Base-by-base conservation (phyloP, 2,797 vertebrate species). In the Diplodus puntazzo region DNA sequence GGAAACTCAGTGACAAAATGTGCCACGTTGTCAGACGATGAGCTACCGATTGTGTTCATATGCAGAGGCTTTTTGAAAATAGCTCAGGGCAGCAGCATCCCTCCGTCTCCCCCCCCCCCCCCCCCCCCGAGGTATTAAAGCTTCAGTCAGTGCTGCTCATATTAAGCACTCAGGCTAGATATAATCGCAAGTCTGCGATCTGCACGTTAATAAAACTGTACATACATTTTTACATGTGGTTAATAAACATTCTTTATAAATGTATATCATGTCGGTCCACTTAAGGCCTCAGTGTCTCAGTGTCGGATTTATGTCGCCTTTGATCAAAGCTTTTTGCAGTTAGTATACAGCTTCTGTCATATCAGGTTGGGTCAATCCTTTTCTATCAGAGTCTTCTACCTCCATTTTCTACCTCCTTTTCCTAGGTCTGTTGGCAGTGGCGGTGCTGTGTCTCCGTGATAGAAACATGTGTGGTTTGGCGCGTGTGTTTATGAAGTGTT, bases 221-320 rank as follows among this genome's bases (percentile, higher is more conserved):
- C 83, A 89, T 76, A 69, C 2, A 84, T 88, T 39, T 25, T 79
- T 81, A 89, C 82, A 86, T 55, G 69, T 54, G 66, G 69, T 85
- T 60, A 83, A 64, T 80, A 71, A 65, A 81, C 58, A 53, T 71
- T 72, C 49, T 85, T 55, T 50, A 53, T 83, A 84, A 84, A 83
- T 67, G 75, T 50, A 72, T 83, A 68, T 20, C 21, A 66, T 48
- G 62, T 43, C 46, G 55, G 67, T 75, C 78, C 73, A 64, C 79
- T 50, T 48, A 75, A 50, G n/a, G 71, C 63, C 53, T 77, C 46
- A 20, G 60, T 16, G 55, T 67, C 2, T 12, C 53, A 79, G 61
- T 61, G 46, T 64, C 48, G 21, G 43, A 55, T 76, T 62, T 55
- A 66, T 49, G 55, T 23, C 76, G 62, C 63, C 39, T 77, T 60